Evolutionary conservation across 2,888 invertebrate genomes (phyloP).

Genomic region (Chrysolina americana): DNA sequence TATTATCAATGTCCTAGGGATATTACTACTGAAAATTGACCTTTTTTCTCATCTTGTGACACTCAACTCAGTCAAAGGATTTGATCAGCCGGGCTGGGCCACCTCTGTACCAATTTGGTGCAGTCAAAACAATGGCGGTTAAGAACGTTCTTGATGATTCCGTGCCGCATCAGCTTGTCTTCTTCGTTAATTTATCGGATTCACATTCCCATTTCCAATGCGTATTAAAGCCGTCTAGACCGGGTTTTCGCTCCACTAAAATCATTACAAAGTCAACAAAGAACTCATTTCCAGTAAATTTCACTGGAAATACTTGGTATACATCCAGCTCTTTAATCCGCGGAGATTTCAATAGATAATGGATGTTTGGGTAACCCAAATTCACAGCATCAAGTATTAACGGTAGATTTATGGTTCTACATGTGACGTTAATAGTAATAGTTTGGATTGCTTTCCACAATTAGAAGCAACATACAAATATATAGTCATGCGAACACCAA

Average conservation of each 20-base stretch:
- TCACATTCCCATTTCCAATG: constrained; percentile 51
- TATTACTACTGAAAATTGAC: too few relatives aligned
- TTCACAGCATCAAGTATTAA: not conserved
- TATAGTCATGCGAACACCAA: too few relatives aligned
- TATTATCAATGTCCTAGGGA: too few relatives aligned
- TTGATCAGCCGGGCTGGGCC: not conserved
- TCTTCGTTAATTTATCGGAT: constrained; percentile 57
- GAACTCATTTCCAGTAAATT: constrained; percentile 22
- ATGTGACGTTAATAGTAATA: too few relatives aligned
- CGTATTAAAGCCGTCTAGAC: constrained; percentile 53
- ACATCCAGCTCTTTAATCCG: constrained; percentile 9
- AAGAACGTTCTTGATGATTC: not conserved
- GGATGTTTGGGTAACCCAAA: constrained; percentile 11
- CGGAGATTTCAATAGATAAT: constrained; percentile 13
- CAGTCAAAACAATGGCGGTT: not conserved
- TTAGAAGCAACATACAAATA: too few relatives aligned
- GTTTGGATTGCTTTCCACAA: too few relatives aligned
- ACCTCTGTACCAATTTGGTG: not conserved
- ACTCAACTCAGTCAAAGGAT: too few relatives aligned
- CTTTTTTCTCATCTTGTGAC: too few relatives aligned
- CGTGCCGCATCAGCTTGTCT: constrained; percentile 53
- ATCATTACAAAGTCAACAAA: constrained; percentile 29
- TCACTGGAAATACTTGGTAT: not conserved
- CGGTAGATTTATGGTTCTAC: not conserved
- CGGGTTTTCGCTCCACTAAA: constrained; percentile 8